Evolutionary conservation across 2,888 invertebrate genomes (phyloP).

Genomic region (Ophonus ardosiacus): DNA sequence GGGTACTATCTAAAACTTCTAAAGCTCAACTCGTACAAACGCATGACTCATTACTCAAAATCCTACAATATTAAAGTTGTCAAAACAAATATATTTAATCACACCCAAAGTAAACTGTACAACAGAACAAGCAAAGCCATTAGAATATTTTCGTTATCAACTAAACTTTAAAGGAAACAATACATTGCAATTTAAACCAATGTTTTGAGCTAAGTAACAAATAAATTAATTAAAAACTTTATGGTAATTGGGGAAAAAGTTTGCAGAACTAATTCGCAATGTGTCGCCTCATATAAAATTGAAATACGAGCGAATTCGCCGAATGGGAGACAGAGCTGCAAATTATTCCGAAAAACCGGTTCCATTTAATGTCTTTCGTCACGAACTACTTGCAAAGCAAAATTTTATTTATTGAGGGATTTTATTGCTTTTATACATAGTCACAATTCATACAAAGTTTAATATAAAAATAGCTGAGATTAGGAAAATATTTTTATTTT

Average conservation of each 20-base stretch:
- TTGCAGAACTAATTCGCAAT: not conserved
- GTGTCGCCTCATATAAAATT: conserved; percentile 19
- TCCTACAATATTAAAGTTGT: not conserved
- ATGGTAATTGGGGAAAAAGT: conserved; percentile 16
- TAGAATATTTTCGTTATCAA: not conserved
- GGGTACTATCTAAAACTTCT: no score
- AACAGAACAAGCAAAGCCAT: not conserved
- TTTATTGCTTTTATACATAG: not conserved
- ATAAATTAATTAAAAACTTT: conserved; percentile 12
- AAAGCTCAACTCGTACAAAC: no score
- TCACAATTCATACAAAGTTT: not conserved
- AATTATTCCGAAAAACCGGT: conserved; percentile 11
- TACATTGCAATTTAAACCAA: not conserved
- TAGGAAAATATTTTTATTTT: no score
- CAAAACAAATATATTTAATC: not conserved
- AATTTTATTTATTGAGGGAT: not conserved
- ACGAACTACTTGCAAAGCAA: not conserved
- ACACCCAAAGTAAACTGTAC: not conserved
- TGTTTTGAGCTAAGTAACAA: conserved; percentile 12
- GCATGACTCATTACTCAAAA: not conserved
- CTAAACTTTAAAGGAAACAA: conserved; percentile 7
- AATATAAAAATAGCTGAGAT: no score
- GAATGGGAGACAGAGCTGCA: not conserved
- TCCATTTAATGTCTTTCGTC: not conserved
- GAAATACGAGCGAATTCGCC: conserved; percentile 2